phyloP scores from a whole-genome alignment of 2,113 vertebrate species.

The Xenopus tropicalis region DNA sequence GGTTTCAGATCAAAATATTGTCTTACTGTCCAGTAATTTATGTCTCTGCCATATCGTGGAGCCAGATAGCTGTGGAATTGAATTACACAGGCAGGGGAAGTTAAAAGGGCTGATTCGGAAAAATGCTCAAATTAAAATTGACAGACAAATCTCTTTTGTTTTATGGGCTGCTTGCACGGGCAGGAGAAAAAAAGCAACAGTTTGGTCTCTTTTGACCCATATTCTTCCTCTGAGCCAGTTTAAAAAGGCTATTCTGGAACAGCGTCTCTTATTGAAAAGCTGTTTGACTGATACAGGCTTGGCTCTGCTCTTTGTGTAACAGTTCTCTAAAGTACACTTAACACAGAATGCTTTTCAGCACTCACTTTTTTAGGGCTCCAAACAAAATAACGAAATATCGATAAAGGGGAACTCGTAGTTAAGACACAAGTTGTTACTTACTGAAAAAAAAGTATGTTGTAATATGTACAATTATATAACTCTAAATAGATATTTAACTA shows the following conservation, averaged over 20 bases:
- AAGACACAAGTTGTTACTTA: too few species aligned
- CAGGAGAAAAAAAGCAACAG: slow-evolving; percentile 40
- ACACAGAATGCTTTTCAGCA: slow-evolving; percentile 12
- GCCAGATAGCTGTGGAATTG: slow-evolving; percentile 41
- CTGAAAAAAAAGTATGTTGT: too few species aligned
- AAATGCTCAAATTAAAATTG: slow-evolving; percentile 46
- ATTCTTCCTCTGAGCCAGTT: slow-evolving; percentile 43
- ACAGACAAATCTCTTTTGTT: slow-evolving; percentile 46
- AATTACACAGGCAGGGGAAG: slow-evolving; percentile 31
- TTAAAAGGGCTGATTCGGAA: slow-evolving; percentile 41
- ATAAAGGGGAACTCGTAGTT: neutral
- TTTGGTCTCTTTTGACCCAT: slow-evolving; percentile 45
- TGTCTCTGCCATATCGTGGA: slow-evolving; percentile 30
- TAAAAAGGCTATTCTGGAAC: slow-evolving; percentile 31
- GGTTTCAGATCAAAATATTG: slow-evolving; percentile 45
- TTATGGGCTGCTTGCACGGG: slow-evolving; percentile 41
- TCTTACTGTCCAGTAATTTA: slow-evolving; percentile 42
- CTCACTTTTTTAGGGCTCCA: neutral
- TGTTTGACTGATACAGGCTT: slow-evolving; percentile 38
- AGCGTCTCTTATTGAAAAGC: slow-evolving; percentile 42
- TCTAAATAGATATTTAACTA: too few species aligned
- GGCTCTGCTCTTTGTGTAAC: slow-evolving; percentile 30
- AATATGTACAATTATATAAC: too few species aligned
- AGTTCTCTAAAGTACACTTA: slow-evolving; percentile 25
- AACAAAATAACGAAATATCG: neutral